These are phyloP conservation scores for Carassius carassius DNA, from an alignment of 2,113 vertebrate species.

Conservation along the genomic window DNA sequence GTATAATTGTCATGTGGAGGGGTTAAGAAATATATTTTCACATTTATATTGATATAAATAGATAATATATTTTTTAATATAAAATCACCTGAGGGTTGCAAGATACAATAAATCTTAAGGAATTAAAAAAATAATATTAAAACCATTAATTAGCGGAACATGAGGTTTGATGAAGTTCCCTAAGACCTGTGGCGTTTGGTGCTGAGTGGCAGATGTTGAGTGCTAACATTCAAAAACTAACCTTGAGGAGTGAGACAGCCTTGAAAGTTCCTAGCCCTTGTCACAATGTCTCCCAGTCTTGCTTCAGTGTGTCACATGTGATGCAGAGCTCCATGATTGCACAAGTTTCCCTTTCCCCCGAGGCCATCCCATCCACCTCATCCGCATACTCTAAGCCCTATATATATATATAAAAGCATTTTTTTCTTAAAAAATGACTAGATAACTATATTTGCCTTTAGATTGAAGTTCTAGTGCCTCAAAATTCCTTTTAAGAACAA, in stretches of 20 bases:
- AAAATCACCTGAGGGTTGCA: conserved; percentile 51
- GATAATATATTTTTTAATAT: neutral
- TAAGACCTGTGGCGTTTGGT: conserved; percentile 57
- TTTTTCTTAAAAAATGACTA: neutral
- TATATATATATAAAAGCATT: neutral
- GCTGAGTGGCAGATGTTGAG: conserved; percentile 78
- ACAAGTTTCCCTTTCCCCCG: conserved; percentile 7
- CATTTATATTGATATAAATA: neutral
- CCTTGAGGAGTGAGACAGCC: conserved; percentile 72
- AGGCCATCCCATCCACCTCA: conserved; percentile 20
- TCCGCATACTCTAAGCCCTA: neutral
- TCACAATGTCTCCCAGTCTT: conserved; percentile 67
- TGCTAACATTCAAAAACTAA: conserved; percentile 83
- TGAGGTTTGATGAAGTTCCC: conserved; percentile 69
- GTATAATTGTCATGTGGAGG: neutral
- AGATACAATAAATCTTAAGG: conserved; percentile 73
- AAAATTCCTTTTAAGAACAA: neutral
- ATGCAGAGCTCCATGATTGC: neutral
- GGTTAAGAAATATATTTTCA: neutral
- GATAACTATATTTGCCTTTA: neutral
- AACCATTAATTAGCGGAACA: conserved; percentile 78
- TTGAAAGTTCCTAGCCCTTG: conserved; percentile 63
- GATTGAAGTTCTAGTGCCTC: neutral
- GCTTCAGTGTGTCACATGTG: conserved; percentile 74
- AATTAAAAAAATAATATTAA: conserved; percentile 72